phyloP scores from a whole-genome alignment of 2,113 vertebrate genomes.

The rat (Rattus norvegicus) region DNA sequence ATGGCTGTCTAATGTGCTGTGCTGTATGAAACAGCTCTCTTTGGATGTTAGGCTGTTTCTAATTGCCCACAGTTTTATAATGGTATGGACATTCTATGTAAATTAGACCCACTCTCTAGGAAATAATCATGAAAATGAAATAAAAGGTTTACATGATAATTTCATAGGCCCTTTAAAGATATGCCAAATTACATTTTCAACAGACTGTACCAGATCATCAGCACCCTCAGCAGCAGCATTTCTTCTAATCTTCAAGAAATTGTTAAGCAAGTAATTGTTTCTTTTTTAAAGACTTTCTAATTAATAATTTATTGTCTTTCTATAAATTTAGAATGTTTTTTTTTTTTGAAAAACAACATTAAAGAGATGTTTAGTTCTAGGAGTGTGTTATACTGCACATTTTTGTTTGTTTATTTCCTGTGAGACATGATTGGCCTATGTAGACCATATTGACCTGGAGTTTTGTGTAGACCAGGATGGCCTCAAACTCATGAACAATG shows the following conservation, averaged over 20 bases:
- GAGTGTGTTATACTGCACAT: conserved; percentile 10
- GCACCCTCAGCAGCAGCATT: not conserved
- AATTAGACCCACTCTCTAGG: conserved; percentile 49
- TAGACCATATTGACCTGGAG: not conserved
- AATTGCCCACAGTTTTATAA: conserved; percentile 64
- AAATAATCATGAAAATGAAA: conserved; percentile 39
- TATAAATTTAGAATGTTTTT: conserved; percentile 49
- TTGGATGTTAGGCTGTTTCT: conserved; percentile 67
- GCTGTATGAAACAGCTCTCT: conserved; percentile 65
- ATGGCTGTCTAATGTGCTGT: conserved; percentile 62
- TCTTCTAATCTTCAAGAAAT: conserved; percentile 56
- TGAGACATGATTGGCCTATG: not conserved
- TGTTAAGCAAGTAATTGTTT: conserved; percentile 62
- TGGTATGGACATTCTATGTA: conserved; percentile 28
- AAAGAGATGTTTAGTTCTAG: conserved; percentile 30
- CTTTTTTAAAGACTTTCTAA: conserved; percentile 57
- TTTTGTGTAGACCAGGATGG: not conserved
- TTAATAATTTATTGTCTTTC: conserved; percentile 54
- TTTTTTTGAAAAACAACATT: conserved; percentile 22
- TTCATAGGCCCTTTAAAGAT: conserved; percentile 58
- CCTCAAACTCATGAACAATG: not conserved
- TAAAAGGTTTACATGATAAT: conserved; percentile 50
- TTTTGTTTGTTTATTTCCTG: not conserved
- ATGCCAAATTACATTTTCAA: conserved; percentile 56
- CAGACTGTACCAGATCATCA: conserved; percentile 57